Percentiles rank a stretch among this genome's conserved stretches.
Conservation (phyloP, 2,797 vertebrate genomes). For the Danionella dracula region DNA sequence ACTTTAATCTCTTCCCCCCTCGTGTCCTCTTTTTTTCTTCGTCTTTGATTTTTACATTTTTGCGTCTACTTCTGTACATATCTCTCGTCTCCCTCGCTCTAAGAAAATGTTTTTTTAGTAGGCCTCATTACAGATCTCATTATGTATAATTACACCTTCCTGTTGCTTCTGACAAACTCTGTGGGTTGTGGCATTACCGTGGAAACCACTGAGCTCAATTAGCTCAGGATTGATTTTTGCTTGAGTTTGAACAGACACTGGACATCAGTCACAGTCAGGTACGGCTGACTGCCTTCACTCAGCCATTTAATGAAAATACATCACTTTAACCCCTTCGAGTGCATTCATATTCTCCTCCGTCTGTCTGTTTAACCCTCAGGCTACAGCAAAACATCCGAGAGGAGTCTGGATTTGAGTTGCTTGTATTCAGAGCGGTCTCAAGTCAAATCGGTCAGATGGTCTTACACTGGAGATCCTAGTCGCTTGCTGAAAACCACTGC, state of each 20-base stretch:
- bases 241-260: conserved; percentile 65
- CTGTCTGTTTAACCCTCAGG: conserved; percentile 48
- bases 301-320: conserved; percentile 71
- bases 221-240: conserved; percentile 71
- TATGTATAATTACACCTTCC: conserved; percentile 76
- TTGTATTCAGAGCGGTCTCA: conserved; percentile 51
- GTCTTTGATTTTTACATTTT: neutral
- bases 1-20: neutral
- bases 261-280: conserved; percentile 71
- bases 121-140: conserved; percentile 73
- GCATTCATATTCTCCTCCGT: conserved; percentile 5
- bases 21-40: neutral
- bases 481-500: neutral
- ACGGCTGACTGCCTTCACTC: conserved; percentile 58
- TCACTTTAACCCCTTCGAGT: conserved; percentile 63
- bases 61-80: conserved; percentile 16
- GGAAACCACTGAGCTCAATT: conserved; percentile 63
- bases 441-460: conserved; percentile 53
- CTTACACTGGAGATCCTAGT: conserved; percentile 50
- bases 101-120: conserved; percentile 42
- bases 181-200: conserved; percentile 58
- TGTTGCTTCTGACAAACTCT: conserved; percentile 63
- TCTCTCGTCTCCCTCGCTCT: conserved; percentile 5
- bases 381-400: neutral
- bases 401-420: conserved; percentile 55